Evolutionary conservation across 2,797 vertebrate genomes (phyloP), one percentile per base, ranked within the genome.

Genomic region (Ceryle rudis): DNA sequence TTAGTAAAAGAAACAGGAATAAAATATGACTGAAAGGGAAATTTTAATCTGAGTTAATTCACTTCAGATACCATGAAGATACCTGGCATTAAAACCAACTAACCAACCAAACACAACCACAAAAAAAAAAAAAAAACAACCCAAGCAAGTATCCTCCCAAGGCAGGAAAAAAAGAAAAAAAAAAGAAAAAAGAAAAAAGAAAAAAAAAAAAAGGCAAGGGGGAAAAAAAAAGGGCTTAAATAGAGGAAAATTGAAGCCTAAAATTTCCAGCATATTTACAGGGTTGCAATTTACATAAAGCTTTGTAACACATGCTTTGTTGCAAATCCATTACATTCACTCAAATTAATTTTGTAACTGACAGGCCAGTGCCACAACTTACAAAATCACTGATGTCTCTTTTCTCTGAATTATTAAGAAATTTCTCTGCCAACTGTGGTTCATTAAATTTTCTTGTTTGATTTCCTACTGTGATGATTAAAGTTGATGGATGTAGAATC

Each of bases 401-500:
- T 79, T 64, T 71, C 57, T 81, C n/a, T 39, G 66, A 90, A 74
- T 85, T 95, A 81, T 82, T 91, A 81, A 91, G 51, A 89, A 72
- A 73, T 85, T 78, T 74, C 41, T 65, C 75, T 89, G 62, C 31
- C 47, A 52, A 47, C 14, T 57, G 49, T 61, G 26, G 41, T 86
- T 93, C 82, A 93, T 93, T 96, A 81, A 73, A 65, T 90, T 87
- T 84, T 90, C 41, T 81, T 88, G 44, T 90, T 90, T 95, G 79
- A 78, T 88, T 94, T 90, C 67, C 69, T 90, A 57, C 77, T 88
- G 61, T 42, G 82, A 81, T 94, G 82, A 94, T 83, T 95, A 91
- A 74, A 78, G 65, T 77, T 82, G 39, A 25, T 77, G 51, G 14
- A 52, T 88, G 37, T 70, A 69, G 70, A 92, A 89, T 28, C 18